phyloP scores from a whole-genome alignment of 2,113 vertebrate species.

The Ophthalmolycus amberensis region DNA sequence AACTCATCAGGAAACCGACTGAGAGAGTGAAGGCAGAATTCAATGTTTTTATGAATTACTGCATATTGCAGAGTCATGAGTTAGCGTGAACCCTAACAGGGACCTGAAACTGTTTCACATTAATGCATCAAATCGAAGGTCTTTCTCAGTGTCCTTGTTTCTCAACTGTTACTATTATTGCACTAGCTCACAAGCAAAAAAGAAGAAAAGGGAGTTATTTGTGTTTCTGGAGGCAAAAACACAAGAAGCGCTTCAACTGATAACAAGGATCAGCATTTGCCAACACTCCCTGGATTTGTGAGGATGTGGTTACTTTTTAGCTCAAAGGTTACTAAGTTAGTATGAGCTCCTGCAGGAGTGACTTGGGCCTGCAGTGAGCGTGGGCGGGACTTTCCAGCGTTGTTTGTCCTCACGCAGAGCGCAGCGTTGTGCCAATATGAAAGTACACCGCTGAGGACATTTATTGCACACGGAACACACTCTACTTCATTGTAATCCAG shows the following conservation, averaged over 20 bases:
- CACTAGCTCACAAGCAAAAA: not conserved
- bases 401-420: slow-evolving; percentile 18
- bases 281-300: not conserved
- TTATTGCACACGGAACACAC: not conserved
- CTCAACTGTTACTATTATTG: not conserved
- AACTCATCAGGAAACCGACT: not conserved
- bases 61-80: not conserved
- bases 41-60: not conserved
- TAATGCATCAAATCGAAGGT: not conserved
- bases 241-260: not conserved
- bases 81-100: not conserved
- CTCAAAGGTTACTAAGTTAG: slow-evolving; percentile 3
- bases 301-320: slow-evolving; percentile 1
- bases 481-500: slow-evolving; percentile 8
- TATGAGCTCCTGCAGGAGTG: slow-evolving; percentile 12
- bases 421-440: slow-evolving; percentile 29
- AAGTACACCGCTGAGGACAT: slow-evolving; percentile 54
- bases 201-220: not conserved
- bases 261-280: not conserved
- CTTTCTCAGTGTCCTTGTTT: not conserved
- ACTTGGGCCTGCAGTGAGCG: slow-evolving; percentile 7
- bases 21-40: not conserved
- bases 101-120: slow-evolving; percentile 12
- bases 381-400: slow-evolving; percentile 52
- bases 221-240: slow-evolving; percentile 1